phyloP scores from a whole-genome alignment of 2,113 vertebrate genomes.

The Urocitellus parryii region DNA sequence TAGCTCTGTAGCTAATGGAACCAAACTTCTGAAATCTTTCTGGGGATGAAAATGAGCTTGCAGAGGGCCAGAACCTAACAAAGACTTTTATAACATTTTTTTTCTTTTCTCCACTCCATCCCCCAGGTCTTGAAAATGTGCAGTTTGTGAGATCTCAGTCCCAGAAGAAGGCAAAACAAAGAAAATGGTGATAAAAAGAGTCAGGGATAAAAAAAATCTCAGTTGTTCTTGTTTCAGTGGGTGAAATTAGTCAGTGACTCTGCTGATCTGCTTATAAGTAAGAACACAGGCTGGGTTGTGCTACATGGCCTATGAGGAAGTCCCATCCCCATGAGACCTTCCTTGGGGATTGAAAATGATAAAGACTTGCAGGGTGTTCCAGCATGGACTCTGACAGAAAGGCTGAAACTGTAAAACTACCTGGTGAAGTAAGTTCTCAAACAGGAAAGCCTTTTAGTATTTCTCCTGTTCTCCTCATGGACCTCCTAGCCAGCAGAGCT shows the following conservation, averaged over 20 bases:
- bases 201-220: constrained; percentile 58
- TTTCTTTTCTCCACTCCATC: too few species aligned
- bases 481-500: neutral
- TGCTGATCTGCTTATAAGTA: constrained; percentile 70
- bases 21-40: neutral
- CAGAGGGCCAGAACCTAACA: too few species aligned
- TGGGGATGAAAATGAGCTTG: neutral
- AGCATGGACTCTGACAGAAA: constrained; percentile 57
- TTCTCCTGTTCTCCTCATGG: neutral
- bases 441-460: too few species aligned
- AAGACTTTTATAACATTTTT: too few species aligned
- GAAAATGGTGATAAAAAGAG: neutral
- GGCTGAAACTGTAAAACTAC: constrained; percentile 37
- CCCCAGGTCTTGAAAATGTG: neutral
- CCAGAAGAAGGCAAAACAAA: neutral
- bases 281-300: constrained; percentile 81
- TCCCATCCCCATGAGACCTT: constrained; percentile 71
- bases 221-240: constrained; percentile 72
- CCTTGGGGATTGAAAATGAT: constrained; percentile 75
- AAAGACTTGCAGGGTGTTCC: constrained; percentile 69
- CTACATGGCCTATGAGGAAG: constrained; percentile 81
- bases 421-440: fast-evolving
- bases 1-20: neutral
- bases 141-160: neutral
- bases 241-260: constrained; percentile 86